These are phyloP conservation scores for Lutraria rhynchaena DNA, from an alignment of 1,140 invertebrate genomes.

Conservation along the genomic window DNA sequence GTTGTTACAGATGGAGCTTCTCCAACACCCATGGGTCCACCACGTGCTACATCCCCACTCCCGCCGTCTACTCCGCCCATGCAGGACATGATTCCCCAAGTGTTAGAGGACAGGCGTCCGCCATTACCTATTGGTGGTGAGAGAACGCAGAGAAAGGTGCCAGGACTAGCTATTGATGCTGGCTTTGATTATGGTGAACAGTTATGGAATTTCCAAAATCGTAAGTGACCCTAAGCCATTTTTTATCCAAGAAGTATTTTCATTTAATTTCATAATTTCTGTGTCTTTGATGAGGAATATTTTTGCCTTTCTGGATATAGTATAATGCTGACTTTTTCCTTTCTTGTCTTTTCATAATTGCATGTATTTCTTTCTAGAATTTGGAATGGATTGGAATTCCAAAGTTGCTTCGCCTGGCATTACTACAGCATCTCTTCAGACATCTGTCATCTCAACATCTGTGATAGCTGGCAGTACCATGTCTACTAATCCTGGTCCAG, in stretches of 20 bases:
- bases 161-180: slow-evolving; percentile 43
- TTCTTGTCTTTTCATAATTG: no score
- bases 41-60: slow-evolving; percentile 65
- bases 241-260: no score
- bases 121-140: slow-evolving; percentile 73
- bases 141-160: slow-evolving; percentile 67
- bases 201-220: slow-evolving; percentile 67
- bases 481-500: slow-evolving; percentile 54
- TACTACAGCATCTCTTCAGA: slow-evolving; percentile 62
- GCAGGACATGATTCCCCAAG: slow-evolving; percentile 60
- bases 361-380: slow-evolving; percentile 55
- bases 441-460: slow-evolving; percentile 72
- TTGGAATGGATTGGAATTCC: slow-evolving; percentile 68
- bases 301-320: no score
- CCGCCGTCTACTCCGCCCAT: slow-evolving; percentile 68
- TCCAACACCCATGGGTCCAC: slow-evolving; percentile 65
- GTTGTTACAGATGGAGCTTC: slow-evolving; percentile 59
- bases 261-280: no score
- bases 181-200: slow-evolving; percentile 59
- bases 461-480: slow-evolving; percentile 70
- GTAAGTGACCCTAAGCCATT: no score
- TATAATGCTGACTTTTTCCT: no score
- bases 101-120: slow-evolving; percentile 64
- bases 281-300: no score
- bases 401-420: slow-evolving; percentile 63